Evolutionary conservation across 1,140 invertebrate species (phyloP), one percentile per base, ranked within the genome.

Genomic region (Tetraneura akinire): DNA sequence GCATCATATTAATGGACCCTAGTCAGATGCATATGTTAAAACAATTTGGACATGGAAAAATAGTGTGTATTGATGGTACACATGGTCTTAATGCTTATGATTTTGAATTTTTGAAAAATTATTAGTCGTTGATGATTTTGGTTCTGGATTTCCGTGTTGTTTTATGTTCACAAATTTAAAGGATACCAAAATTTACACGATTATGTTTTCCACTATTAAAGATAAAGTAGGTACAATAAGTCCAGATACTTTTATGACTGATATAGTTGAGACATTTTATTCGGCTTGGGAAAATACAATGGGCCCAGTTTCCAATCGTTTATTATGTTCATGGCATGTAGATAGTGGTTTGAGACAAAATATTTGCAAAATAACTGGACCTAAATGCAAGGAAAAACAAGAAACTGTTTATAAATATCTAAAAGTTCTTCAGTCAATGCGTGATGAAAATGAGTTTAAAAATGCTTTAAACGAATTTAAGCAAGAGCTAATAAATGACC

Each of bases 51-150:
- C 16, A 29, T 0, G 23, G 11, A n/a, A 60, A 73, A 55, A 18
- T 73, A 42, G 51, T 80, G 0, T 42, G 66, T 26, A 3, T 80
- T n/a, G 80, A 80, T 13, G 68, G 14, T 16, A 80, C 53, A 3
- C 51, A 73, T 37, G 53, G 80, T 10, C 64, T 57, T 21, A 62
- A 80, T 62, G n/a, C 0, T 32, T 45, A 80, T 23, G 68, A 55
- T 47, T 60, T 73, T 73, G 21, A 55, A 0, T n/a, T n/a, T 37
- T 73, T 8, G 49, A 57, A 9, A 80, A 42, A 0, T 57, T 80
- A 73, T 37, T 80, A 26, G 51, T 73, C 1, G n/a, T 73, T 1
- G 66, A 80, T 80, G 66, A 71, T 9, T n/a, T n/a, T n/a, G n/a
- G n/a, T n/a, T n/a, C n/a, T n/a, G n/a, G n/a, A n/a, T n/a, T n/a